Evolutionary conservation across 92 coral and sea anemone genomes (phyloP), one percentile per base, ranked within the genome.

Genomic region (Paragorgia papillata): DNA sequence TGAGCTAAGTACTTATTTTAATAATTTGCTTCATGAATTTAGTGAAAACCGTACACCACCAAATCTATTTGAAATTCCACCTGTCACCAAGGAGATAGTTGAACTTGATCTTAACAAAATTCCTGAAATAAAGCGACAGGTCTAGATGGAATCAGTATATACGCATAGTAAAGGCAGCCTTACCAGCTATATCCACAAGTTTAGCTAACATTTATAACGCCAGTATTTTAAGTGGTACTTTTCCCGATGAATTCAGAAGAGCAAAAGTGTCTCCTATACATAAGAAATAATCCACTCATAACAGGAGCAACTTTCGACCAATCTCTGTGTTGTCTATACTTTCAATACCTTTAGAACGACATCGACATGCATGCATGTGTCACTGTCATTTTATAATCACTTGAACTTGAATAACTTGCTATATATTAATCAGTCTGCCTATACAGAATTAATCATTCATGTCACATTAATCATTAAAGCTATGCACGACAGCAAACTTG

Each of bases 401-500:
- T 27, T 8, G 14, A 50, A 3, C 50, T 75, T 33, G 34, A 41
- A 14, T 80, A 66, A 18, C 10, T 37, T 82, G 13, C 75, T 67
- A 37, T 53, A 21, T 48, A 69, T 51, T 79, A 75, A 26, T 75
- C 84, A 21, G 81, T 80, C n/a, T 67, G 75, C 19, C 59, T 75
- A 9, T 68, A 48, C 69, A 37, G 55, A 40, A 76, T 70, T 12
- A 81, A 77, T 63, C 68, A 76, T 41, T 75, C 83, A 80, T 69
- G n/a, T n/a, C n/a, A n/a, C n/a, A n/a, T n/a, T n/a, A n/a, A n/a
- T n/a, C n/a, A n/a, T 86, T 1, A 82, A 82, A 51, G 84, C 62
- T 1, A 86, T 82, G 87, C 86, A 86, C 25, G 50, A 76, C 10
- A 70, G 84, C 41, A 49, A 86, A 40, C 27, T 86, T 22, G 82